Evolutionary conservation across 2,888 invertebrate genomes (phyloP), one percentile per base, ranked within the genome.

Genomic region (Drosophila ezoana): DNA sequence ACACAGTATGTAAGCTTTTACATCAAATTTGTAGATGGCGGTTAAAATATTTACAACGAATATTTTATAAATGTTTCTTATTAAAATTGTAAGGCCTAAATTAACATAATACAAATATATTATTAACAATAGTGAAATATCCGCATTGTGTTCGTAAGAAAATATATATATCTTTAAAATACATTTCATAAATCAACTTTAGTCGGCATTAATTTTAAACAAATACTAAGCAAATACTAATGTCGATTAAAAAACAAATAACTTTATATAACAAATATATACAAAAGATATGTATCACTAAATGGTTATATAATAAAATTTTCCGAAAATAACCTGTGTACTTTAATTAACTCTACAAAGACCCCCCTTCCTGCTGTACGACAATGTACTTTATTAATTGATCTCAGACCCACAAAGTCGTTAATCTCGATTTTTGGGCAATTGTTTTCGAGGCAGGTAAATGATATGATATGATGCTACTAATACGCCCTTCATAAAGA

Each of bases 41-140:
- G 56, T 60, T 52, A 73, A 72, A 78, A 73, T 87, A 82, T 85
- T 87, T 78, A 84, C 84, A 84, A 87, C 84, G 84, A 84, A 87
- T 80, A 76, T 82, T 87, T 85, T 85, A 76, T 65, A 76, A 77
- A 81, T 77, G 72, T 80, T 81, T 80, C 80, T 71, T 73, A 70
- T 64, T 69, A 62, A 49, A 71, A 28, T 61, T 58, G 33, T 58
- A 68, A 67, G 65, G 41, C 41, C 35, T 23, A 43, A 48, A 72
- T 68, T 47, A 41, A 52, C 28, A 67, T 56, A 67, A 60, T 51
- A 73, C 28, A 56, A 51, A 68, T 66, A 67, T 47, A 69, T 38
- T 53, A 57, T 51, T 66, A 63, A 44, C 40, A 52, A 70, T 72
- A 81, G 73, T 62, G 51, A 76, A 81, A 74, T 87, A 81, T 79